Evolutionary conservation across 2,888 invertebrate genomes (phyloP).

Genomic region (Dasysyrphus tricinctus): DNA sequence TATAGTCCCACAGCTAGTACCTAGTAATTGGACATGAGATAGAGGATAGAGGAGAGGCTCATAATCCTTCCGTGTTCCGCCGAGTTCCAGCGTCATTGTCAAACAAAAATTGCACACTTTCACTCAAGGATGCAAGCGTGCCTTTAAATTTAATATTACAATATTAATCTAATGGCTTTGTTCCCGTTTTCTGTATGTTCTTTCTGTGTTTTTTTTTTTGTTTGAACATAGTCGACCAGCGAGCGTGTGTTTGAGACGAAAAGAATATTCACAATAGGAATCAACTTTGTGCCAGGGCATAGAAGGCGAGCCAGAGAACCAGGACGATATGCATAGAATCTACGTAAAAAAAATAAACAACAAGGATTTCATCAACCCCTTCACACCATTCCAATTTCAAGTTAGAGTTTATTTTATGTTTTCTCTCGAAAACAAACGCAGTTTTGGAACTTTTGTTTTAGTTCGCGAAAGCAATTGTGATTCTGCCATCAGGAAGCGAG

Average conservation of each 20-base stretch:
- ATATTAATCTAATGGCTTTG: constrained; percentile 69
- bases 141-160: constrained; percentile 70
- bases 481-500: constrained; percentile 15
- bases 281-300: constrained; percentile 24
- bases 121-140: constrained; percentile 58
- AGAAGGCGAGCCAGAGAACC: neutral
- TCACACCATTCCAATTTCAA: constrained; percentile 21
- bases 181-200: constrained; percentile 45
- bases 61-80: constrained; percentile 55
- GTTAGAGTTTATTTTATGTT: constrained; percentile 60
- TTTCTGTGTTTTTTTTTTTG: neutral
- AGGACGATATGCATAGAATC: constrained; percentile 41
- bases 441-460: constrained; percentile 58
- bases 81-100: constrained; percentile 38
- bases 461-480: constrained; percentile 46
- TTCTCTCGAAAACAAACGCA: constrained; percentile 38
- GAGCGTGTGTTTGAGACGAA: constrained; percentile 20
- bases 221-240: constrained; percentile 24
- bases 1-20: constrained; percentile 3
- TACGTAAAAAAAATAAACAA: neutral
- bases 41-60: constrained; percentile 7
- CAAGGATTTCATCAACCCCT: constrained; percentile 16
- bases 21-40: constrained; percentile 35
- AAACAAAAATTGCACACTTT: constrained; percentile 47
- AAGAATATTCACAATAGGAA: constrained; percentile 37